Evolutionary conservation across 2,113 vertebrate species (phyloP).

Genomic region (Ammodytes marinus): DNA sequence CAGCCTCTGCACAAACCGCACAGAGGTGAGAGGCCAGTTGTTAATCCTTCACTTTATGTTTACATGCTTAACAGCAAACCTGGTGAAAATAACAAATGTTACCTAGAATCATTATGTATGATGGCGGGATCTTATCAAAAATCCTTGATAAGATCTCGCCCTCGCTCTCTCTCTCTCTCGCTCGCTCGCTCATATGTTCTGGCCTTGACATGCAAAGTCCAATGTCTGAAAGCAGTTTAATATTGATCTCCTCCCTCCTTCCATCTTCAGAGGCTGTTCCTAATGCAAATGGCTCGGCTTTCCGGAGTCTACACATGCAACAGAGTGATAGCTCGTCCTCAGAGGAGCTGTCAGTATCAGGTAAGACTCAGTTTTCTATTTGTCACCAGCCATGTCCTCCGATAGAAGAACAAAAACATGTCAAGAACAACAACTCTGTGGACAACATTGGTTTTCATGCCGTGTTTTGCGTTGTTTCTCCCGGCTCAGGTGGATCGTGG

Average conservation of each 20-base stretch:
- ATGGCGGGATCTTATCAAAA: neutral
- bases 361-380: slow-evolving; percentile 45
- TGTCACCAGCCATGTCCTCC: neutral
- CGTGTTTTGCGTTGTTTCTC: neutral
- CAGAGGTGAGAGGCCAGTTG: slow-evolving; percentile 66
- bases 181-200: no score
- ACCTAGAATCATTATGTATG: neutral
- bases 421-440: no score
- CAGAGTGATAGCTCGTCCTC: slow-evolving; percentile 70
- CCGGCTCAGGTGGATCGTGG: slow-evolving; percentile 74
- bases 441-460: neutral
- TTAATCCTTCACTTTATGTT: neutral
- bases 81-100: neutral
- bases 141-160: no score
- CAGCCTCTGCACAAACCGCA: slow-evolving; percentile 42
- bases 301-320: slow-evolving; percentile 53
- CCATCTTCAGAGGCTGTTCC: slow-evolving; percentile 62
- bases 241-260: neutral
- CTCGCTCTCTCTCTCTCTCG: no score
- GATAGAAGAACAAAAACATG: no score
- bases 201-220: neutral
- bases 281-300: slow-evolving; percentile 41
- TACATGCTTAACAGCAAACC: neutral
- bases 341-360: slow-evolving; percentile 76
- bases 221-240: slow-evolving; percentile 4